phyloP scores from a whole-genome alignment of 2,888 invertebrate species.

The Drosophila hamatofila region DNA sequence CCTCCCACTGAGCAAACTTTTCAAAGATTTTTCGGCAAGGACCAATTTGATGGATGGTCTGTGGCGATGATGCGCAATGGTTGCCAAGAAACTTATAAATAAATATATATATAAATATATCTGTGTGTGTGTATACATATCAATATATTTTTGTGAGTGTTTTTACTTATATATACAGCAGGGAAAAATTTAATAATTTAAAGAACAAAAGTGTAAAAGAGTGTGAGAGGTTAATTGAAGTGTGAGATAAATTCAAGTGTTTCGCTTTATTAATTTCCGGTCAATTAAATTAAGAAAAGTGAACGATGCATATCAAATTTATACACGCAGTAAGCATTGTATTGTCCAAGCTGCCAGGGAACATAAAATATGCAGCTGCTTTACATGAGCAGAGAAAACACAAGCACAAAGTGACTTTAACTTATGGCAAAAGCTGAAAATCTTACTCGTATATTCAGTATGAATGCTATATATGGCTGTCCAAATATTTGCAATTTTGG shows the following conservation, averaged over 20 bases:
- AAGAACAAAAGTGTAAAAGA: conserved; percentile 8
- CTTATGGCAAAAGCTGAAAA: conserved; percentile 16
- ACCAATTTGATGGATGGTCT: conserved; percentile 67
- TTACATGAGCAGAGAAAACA: not conserved
- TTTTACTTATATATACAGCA: not conserved
- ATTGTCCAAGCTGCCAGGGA: not conserved
- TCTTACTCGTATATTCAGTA: conserved; percentile 14
- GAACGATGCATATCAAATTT: not conserved
- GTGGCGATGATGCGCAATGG: conserved; percentile 9
- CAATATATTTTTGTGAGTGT: not conserved
- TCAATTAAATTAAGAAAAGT: not conserved
- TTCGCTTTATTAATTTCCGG: not conserved
- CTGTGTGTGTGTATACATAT: not conserved
- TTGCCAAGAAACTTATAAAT: not conserved
- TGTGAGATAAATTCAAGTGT: not conserved
- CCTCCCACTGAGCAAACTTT: conserved; percentile 42
- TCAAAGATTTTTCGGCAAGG: conserved; percentile 49
- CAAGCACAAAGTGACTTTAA: conserved; percentile 14
- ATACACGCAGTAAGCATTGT: not conserved
- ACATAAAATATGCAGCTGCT: conserved; percentile 4
- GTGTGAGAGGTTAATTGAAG: not conserved
- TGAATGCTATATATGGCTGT: not conserved
- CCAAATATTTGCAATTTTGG: conserved; percentile 38
- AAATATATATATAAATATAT: not conserved
- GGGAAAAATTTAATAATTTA: conserved; percentile 33